A percentile compares a stretch with the other conserved stretches of the same genome.
These are phyloP conservation scores for Hirtodrosophila confusa DNA, from an alignment of 2,888 invertebrate genomes.

Conservation along the genomic window DNA sequence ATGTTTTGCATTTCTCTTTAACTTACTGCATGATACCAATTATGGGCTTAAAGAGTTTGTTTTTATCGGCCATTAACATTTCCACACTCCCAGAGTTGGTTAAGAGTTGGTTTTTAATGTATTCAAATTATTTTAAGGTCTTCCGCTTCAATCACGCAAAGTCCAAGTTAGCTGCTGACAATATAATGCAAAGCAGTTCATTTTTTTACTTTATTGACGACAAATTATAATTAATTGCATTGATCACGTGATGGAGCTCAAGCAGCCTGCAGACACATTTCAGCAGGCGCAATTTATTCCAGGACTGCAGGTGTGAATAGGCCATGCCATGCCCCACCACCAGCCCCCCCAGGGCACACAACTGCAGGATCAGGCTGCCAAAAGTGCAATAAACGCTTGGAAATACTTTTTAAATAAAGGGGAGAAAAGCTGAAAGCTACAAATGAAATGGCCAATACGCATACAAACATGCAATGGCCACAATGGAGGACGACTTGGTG, in stretches of 20 bases:
- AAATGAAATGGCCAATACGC: constrained; percentile 34
- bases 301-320: constrained; percentile 75
- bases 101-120: constrained; percentile 13
- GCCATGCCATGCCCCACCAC: constrained; percentile 44
- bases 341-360: constrained; percentile 31
- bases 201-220: constrained; percentile 65
- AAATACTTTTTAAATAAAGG: constrained; percentile 16
- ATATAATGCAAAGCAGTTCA: constrained; percentile 22
- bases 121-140: constrained; percentile 19
- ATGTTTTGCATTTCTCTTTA: constrained; percentile 8
- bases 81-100: constrained; percentile 56
- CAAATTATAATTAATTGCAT: constrained; percentile 82
- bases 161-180: constrained; percentile 27
- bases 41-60: constrained; percentile 46
- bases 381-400: constrained; percentile 57
- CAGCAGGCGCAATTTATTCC: constrained; percentile 74
- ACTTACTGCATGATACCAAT: constrained; percentile 37
- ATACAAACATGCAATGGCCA: constrained; percentile 59
- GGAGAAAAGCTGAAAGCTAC: constrained; percentile 7
- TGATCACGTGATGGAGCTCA: constrained; percentile 79
- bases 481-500: constrained; percentile 1
- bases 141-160: constrained; percentile 38
- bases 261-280: constrained; percentile 75
- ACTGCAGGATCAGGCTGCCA: constrained; percentile 28
- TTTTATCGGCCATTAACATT: constrained; percentile 67